phyloP scores from a whole-genome alignment of 2,113 vertebrate species.

The Atrichornis clamosus region DNA sequence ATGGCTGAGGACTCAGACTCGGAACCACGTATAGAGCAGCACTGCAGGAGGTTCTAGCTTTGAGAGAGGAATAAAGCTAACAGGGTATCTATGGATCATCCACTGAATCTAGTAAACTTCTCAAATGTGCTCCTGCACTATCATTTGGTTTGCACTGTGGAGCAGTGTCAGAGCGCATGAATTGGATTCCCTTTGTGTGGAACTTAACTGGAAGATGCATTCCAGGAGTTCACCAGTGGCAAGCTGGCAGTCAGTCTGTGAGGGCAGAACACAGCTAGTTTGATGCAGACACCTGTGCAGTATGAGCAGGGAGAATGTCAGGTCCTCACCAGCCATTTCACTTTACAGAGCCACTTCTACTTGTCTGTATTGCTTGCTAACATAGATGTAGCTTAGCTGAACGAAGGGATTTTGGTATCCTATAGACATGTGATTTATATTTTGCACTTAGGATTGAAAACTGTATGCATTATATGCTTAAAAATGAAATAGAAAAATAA shows the following conservation, averaged over 20 bases:
- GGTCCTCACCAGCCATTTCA: background rate
- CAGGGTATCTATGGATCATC: background rate
- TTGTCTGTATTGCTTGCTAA: background rate
- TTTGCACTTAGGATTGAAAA: background rate
- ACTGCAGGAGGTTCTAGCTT: background rate
- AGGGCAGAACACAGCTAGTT: background rate
- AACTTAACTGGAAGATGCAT: background rate
- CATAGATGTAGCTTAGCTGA: background rate
- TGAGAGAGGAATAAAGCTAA: background rate
- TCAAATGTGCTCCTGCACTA: background rate
- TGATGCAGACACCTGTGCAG: background rate
- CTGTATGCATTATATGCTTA: background rate
- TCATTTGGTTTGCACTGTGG: background rate
- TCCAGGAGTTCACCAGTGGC: background rate
- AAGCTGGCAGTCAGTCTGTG: background rate
- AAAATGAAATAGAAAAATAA: background rate
- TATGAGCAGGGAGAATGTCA: background rate
- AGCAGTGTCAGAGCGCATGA: background rate
- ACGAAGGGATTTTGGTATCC: background rate
- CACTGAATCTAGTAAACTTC: background rate
- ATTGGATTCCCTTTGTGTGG: background rate
- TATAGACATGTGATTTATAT: background rate
- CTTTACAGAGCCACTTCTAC: background rate
- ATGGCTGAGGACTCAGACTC: background rate
- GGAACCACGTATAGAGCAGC: background rate